Base-by-base conservation (phyloP, 1,140 invertebrate species). In the Drosophila elegans region DNA sequence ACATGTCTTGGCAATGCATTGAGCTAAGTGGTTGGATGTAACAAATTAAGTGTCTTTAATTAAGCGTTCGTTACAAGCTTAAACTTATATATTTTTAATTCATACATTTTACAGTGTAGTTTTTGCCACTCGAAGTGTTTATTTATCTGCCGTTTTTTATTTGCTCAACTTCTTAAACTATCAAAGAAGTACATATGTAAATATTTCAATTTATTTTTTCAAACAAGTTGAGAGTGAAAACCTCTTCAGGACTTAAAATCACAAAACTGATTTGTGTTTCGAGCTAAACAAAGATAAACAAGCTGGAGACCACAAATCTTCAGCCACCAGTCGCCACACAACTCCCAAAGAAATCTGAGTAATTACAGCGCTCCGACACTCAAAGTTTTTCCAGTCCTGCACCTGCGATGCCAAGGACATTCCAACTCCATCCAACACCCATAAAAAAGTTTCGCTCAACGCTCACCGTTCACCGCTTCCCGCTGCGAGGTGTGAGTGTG, bases 331-430 rank as follows among this genome's bases (percentile, higher is more conserved):
- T 51, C 38, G n/a, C 48, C 45, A 49, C 68, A 53, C 38, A 44
- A 53, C 53, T 49, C 39, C 46, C 41, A 46, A 63, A 64, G 73
- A 74, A 85, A 78, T 81, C 78, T 51, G 74, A 86, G 68, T 80
- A 80, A 51, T 77, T 44, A 49, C 80, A 64, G 67, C 77, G 67
- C 77, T 73, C 54, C 80, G 74, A 78, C 74, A 82, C 68, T 80
- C 61, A 62, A 82, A 67, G 55, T 78, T 81, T 78, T 61, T 68
- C 36, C 46, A 78, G 63, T 69, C 69, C 78, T 59, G 68, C 80
- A 84, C 73, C 78, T 85, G 72, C 38, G 51, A 55, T 71, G 71
- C 27, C 74, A 61, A 71, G 69, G 54, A 72, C 68, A 72, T 49
- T 57, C 45, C 52, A 57, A 57, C 52, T 72, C 68, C 71, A 45